phyloP scores from a whole-genome alignment of 2,797 vertebrate species.

The Lepidocolaptes lacrymiger region DNA sequence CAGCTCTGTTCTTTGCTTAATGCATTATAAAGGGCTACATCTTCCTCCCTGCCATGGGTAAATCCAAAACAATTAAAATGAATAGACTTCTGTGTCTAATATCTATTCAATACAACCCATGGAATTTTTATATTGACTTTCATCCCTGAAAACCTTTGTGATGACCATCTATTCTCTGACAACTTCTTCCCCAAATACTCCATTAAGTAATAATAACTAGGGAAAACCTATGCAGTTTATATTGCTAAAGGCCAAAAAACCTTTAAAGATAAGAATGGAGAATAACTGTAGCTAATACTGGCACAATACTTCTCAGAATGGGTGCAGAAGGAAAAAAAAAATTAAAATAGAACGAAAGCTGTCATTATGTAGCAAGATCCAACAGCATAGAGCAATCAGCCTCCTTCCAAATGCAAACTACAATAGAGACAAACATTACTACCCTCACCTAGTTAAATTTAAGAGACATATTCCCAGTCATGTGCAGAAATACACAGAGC shows the following conservation, averaged over 20 bases:
- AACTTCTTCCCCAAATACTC: background rate
- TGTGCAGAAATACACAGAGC: background rate
- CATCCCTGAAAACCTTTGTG: background rate
- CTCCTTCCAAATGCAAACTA: background rate
- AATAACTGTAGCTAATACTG: background rate
- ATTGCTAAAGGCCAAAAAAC: background rate
- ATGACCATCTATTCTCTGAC: background rate
- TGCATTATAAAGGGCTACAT: background rate
- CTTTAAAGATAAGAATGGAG: background rate
- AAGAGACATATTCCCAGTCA: background rate
- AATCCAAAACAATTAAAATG: background rate
- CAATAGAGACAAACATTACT: background rate
- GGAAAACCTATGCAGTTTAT: background rate
- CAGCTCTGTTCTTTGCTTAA: background rate
- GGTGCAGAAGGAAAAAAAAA: background rate
- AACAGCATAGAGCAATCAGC: background rate
- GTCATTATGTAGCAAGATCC: background rate
- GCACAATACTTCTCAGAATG: background rate
- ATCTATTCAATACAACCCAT: background rate
- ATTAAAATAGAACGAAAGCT: background rate
- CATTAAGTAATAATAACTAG: background rate
- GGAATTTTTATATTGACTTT: constrained; percentile 12
- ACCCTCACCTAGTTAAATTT: background rate
- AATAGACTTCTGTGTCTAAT: background rate
- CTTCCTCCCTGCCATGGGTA: background rate